A percentile compares a stretch with the other conserved stretches of the same genome.
These are phyloP conservation scores for Neofelis nebulosa DNA, from an alignment of 2,113 vertebrate species.

Conservation along the genomic window DNA sequence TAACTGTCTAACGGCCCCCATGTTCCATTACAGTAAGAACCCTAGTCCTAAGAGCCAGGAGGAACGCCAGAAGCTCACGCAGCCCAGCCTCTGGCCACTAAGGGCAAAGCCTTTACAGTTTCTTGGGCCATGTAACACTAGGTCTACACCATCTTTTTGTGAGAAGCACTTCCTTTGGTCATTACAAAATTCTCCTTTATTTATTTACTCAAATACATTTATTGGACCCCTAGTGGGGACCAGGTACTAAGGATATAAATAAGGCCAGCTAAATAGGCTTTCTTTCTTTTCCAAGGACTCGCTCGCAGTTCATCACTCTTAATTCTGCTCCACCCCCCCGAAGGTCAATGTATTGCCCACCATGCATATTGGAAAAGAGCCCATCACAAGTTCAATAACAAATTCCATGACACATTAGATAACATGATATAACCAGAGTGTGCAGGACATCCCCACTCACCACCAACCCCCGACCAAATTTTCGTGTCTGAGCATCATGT, in stretches of 20 bases:
- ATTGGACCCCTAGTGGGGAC: background rate
- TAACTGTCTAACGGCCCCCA: background rate
- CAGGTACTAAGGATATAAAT: background rate
- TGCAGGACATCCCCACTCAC: background rate
- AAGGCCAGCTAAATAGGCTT: background rate
- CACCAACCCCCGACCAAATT: background rate
- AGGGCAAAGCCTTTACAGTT: background rate
- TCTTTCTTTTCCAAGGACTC: background rate
- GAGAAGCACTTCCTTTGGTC: background rate
- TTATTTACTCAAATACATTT: background rate
- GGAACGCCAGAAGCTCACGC: background rate
- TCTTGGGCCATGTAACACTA: background rate
- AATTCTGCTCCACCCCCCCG: background rate
- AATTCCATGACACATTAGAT: background rate
- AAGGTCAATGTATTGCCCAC: background rate
- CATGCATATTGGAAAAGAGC: background rate
- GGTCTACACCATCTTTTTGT: background rate
- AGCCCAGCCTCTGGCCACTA: background rate
- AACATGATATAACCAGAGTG: background rate
- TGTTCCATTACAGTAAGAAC: background rate
- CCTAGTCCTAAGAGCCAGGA: background rate
- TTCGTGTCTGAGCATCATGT: background rate
- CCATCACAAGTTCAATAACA: background rate
- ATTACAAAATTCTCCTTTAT: background rate
- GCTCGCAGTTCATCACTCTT: background rate